These are phyloP conservation scores for Tragelaphus imberbis DNA, from an alignment of 2,113 vertebrate genomes.

Conservation along the genomic window DNA sequence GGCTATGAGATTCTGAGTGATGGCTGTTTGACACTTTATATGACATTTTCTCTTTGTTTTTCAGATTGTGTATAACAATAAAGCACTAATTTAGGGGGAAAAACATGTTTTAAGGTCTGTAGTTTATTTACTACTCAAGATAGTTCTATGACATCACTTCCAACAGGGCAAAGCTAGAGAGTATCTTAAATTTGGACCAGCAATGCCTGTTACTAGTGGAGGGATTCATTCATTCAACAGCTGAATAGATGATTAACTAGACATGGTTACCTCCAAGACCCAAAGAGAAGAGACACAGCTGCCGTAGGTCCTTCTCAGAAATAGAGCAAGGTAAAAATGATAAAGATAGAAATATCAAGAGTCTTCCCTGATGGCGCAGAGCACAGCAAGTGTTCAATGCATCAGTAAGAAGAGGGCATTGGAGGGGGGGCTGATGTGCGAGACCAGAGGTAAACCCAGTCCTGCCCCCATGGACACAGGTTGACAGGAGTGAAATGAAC, in stretches of 20 bases:
- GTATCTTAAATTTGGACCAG: not conserved
- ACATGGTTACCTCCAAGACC: not conserved
- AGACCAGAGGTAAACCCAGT: not conserved
- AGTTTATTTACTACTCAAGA: not conserved
- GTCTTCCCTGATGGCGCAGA: not conserved
- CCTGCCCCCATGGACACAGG: fast-evolving
- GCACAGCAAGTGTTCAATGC: fast-evolving
- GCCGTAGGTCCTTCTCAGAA: not conserved
- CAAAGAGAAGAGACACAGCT: not conserved
- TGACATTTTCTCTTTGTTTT: not conserved
- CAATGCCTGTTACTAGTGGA: not conserved
- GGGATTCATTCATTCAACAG: fast-evolving
- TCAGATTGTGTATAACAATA: not conserved
- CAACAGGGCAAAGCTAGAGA: not conserved
- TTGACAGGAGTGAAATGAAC: fast-evolving
- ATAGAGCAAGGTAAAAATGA: not conserved
- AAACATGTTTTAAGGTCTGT: not conserved
- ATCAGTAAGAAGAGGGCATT: not conserved
- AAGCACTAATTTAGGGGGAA: not conserved
- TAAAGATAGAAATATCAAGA: not conserved
- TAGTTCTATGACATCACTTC: not conserved
- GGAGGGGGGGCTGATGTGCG: not conserved
- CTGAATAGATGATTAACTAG: not conserved
- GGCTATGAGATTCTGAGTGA: not conserved
- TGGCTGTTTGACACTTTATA: not conserved